These are phyloP conservation scores for Buceros bicornis DNA, from an alignment of 2,797 vertebrate genomes.

Conservation along the genomic window DNA sequence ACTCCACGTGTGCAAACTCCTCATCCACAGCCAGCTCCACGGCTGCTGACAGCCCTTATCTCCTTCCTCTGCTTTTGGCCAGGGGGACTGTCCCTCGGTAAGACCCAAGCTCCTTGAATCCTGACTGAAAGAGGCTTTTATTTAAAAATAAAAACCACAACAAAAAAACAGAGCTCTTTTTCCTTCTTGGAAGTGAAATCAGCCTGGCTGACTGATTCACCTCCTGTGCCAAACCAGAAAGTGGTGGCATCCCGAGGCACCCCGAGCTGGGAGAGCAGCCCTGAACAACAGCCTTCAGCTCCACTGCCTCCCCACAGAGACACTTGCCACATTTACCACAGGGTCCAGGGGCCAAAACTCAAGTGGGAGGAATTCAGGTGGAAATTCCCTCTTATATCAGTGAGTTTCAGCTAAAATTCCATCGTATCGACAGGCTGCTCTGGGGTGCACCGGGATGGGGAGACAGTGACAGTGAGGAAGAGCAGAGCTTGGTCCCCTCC, in stretches of 20 bases:
- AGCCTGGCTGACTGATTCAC: neutral
- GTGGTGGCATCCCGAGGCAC: rapidly evolving
- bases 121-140: neutral
- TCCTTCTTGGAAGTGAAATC: neutral
- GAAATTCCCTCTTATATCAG: slow-evolving; percentile 2
- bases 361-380: neutral
- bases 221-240: neutral
- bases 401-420: rapidly evolving
- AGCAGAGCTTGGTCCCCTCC: neutral
- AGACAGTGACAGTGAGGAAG: neutral
- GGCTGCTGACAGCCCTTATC: neutral
- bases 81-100: neutral
- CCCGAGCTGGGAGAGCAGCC: neutral
- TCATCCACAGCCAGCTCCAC: neutral
- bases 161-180: neutral
- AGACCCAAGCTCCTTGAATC: neutral
- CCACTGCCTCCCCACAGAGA: rapidly evolving
- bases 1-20: rapidly evolving
- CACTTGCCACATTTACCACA: neutral
- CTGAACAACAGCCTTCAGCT: neutral
- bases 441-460: rapidly evolving
- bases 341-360: neutral
- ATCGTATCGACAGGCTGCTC: neutral
- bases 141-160: neutral
- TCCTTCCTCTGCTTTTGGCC: neutral